Evolutionary conservation across 1,140 invertebrate species (phyloP).

Genomic region (Drosophila punjabiensis): DNA sequence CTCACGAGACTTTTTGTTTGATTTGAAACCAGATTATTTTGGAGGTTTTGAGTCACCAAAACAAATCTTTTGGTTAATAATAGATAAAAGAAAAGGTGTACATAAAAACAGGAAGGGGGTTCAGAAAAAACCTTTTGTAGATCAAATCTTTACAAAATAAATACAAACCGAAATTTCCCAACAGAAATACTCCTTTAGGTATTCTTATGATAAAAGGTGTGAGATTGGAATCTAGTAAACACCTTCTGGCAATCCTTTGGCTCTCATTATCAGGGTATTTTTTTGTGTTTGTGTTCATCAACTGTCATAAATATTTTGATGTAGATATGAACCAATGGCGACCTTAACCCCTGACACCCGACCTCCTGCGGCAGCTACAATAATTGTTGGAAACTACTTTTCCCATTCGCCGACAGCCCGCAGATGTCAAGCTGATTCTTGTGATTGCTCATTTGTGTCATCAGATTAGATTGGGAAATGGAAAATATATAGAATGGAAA

Average conservation of each 20-base stretch:
- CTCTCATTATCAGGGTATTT: constrained; percentile 15
- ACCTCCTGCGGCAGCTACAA: constrained; percentile 39
- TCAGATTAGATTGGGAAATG: constrained; percentile 62
- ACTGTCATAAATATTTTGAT: constrained; percentile 57
- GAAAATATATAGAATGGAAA: constrained; percentile 38
- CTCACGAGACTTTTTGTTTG: constrained; percentile 31
- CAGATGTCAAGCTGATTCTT: constrained; percentile 64
- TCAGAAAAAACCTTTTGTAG: background rate
- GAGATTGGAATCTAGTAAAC: constrained; percentile 48
- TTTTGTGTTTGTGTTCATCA: constrained; percentile 18
- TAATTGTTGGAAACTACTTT: constrained; percentile 53
- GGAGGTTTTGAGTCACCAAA: constrained; percentile 46
- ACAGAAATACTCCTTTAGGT: background rate
- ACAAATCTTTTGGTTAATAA: constrained; percentile 31
- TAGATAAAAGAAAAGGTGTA: constrained; percentile 11
- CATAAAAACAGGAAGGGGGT: constrained; percentile 14
- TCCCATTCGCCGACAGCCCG: constrained; percentile 61
- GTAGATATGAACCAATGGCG: constrained; percentile 6
- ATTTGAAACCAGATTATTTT: constrained; percentile 20
- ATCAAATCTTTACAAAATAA: constrained; percentile 1
- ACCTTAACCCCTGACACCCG: constrained; percentile 27
- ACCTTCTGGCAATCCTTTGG: constrained; percentile 25
- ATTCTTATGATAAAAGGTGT: background rate
- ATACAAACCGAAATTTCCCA: constrained; percentile 1
- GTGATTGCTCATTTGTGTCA: constrained; percentile 72